These are phyloP conservation scores for Hipparchia sbordonii DNA, from an alignment of 2,888 invertebrate species.

Conservation along the genomic window DNA sequence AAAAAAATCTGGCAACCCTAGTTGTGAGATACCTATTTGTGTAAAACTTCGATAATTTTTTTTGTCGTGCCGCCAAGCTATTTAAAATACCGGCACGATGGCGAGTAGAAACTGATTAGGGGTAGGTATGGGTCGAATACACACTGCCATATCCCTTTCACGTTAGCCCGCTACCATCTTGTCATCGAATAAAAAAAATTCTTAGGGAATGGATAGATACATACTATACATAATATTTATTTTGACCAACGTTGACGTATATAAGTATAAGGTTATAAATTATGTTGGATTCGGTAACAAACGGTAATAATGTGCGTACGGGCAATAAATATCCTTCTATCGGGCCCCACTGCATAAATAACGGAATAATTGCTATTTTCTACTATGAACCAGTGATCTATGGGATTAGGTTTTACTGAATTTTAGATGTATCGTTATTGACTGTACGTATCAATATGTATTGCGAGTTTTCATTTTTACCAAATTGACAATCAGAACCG, in stretches of 20 bases:
- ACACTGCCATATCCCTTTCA: no score
- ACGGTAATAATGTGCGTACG: slow-evolving; percentile 45
- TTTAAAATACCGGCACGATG: no score
- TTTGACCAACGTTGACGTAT: neutral
- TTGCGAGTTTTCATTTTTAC: neutral
- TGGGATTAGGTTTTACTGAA: slow-evolving; percentile 63
- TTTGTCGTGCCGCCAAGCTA: no score
- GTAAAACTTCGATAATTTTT: no score
- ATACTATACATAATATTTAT: neutral
- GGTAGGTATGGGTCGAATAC: no score
- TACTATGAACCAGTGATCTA: slow-evolving; percentile 63
- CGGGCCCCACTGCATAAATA: slow-evolving; percentile 69
- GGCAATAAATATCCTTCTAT: slow-evolving; percentile 59
- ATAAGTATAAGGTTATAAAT: neutral
- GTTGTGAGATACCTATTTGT: no score
- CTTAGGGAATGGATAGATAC: no score
- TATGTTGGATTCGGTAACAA: slow-evolving; percentile 22
- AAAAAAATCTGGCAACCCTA: no score
- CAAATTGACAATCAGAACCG: neutral
- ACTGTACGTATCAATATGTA: neutral
- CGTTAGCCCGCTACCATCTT: no score
- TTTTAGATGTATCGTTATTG: slow-evolving; percentile 51
- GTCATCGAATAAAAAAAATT: no score
- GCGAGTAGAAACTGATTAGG: no score
- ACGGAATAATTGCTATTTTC: slow-evolving; percentile 71